Conservation (phyloP, 2,888 invertebrate species). For the Lepetodrilus schrolli region DNA sequence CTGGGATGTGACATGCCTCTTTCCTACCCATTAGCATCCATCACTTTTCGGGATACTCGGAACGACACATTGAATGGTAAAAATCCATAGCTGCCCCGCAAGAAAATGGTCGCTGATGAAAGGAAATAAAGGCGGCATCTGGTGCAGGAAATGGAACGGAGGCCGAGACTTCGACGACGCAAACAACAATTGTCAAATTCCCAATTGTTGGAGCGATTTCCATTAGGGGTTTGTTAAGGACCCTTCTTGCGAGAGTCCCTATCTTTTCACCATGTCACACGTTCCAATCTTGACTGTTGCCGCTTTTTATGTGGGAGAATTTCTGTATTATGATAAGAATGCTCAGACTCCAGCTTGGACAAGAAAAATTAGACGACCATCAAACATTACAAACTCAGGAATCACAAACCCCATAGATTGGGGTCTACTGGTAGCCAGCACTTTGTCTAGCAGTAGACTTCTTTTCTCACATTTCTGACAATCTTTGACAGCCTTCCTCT, state of each 20-base stretch:
- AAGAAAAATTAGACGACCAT: conserved; percentile 26
- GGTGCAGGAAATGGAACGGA: conserved; percentile 42
- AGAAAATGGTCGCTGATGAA: conserved; percentile 43
- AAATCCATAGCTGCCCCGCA: conserved; percentile 41
- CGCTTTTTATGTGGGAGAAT: conserved; percentile 11
- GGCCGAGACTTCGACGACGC: conserved; percentile 20
- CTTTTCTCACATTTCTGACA: too few species aligned
- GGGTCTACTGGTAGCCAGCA: too few species aligned
- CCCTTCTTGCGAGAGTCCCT: conserved; percentile 1
- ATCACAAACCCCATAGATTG: conserved; percentile 5
- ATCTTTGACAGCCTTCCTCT: too few species aligned
- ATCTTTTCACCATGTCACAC: conserved; percentile 31
- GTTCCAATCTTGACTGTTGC: conserved; percentile 25
- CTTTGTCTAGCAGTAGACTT: too few species aligned
- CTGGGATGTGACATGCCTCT: background rate
- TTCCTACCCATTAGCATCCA: conserved; percentile 30
- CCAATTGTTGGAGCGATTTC: conserved; percentile 30
- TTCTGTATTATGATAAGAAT: conserved; percentile 27
- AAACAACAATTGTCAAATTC: conserved; percentile 32
- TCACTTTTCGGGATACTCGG: conserved; percentile 29
- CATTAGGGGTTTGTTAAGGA: conserved; percentile 29
- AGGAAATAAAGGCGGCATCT: conserved; percentile 43
- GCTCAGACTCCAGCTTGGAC: conserved; percentile 1
- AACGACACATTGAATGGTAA: conserved; percentile 24
- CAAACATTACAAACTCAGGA: conserved; percentile 4